phyloP scores from a whole-genome alignment of 2,888 invertebrate genomes.

The Chouioia cunea region DNA sequence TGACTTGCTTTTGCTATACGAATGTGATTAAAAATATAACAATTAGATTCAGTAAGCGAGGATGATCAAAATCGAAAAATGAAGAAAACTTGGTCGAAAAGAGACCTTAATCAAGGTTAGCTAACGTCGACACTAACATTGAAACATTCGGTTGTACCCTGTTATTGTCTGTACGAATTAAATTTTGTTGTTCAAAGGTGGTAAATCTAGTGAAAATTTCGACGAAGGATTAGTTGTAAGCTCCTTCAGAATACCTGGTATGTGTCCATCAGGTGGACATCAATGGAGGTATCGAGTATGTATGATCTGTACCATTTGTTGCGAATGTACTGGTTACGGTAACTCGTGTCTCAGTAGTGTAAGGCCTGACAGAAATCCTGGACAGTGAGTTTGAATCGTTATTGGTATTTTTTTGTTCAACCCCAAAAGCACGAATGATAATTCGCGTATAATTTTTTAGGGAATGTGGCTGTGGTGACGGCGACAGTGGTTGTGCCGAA shows the following conservation, averaged over 20 bases:
- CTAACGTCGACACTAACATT: not conserved
- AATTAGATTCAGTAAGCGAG: conserved; percentile 22
- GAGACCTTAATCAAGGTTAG: not conserved
- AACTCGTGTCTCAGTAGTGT: conserved; percentile 84
- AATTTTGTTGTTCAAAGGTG: conserved; percentile 51
- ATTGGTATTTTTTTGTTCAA: not conserved
- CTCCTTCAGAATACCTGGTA: conserved; percentile 49
- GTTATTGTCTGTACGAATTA: conserved; percentile 4
- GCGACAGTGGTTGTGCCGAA: conserved; percentile 92
- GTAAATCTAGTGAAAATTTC: conserved; percentile 71
- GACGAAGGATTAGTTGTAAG: conserved; percentile 70
- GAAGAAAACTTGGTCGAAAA: conserved; percentile 9
- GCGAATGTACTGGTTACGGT: conserved; percentile 94
- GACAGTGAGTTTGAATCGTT: conserved; percentile 55
- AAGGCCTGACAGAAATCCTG: conserved; percentile 78
- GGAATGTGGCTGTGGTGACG: conserved; percentile 95
- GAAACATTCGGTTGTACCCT: not conserved
- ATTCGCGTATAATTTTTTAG: conserved; percentile 68
- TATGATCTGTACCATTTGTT: conserved; percentile 91
- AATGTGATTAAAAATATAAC: not conserved
- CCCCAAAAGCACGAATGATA: conserved; percentile 12
- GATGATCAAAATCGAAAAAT: conserved; percentile 25
- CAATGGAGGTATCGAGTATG: conserved; percentile 86
- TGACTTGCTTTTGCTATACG: not conserved
- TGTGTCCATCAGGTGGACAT: conserved; percentile 81